Base-by-base conservation (phyloP, 1,140 invertebrate genomes). In the Charaxes varanes region DNA sequence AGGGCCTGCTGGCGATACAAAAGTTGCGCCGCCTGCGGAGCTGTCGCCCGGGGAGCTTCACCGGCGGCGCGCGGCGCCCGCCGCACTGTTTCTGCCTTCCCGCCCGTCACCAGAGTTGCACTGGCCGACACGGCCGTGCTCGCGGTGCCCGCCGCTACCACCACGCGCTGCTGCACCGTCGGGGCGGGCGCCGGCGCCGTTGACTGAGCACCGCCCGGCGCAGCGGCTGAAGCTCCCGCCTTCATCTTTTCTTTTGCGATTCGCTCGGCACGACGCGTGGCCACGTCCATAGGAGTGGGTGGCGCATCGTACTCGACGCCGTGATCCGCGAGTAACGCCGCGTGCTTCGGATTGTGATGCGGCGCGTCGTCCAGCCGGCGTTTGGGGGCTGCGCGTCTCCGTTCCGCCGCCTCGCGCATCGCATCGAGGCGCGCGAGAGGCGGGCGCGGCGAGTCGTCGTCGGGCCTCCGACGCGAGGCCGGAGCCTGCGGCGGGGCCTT, bases 261-360 rank as follows among this genome's bases (percentile, higher is more conserved):
- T 41, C 94, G 86, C 58, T 97, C 96, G 2, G 93, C 93, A 53
- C 95, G 86, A 32, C 90, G 90, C 4, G 89, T 86, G 2, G 96
- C 96, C 17, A 98, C 92, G 53, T 95, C 92, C 53, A 92, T 89
- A 0, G 96, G 96, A 38, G 89, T 88, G 10, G 95, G 79, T 0
- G 96, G 96, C 46, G 87, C 88, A 52, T 98, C 96, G 60, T 96
- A 94, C 60, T 90, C 90, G 28, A 99, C 93, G 3, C 92, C 92
- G 68, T 89, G 91, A 28, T 97, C 95, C 15, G 89, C 87, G 44
- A 97, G 74, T 19, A 96, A 88, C 13, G 90, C 89, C 2, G 93
- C 89, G 65, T 97, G 94, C 62, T 96, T 97, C 3, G 91, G 90
- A 85, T 94, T 96, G 63, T 92, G 94, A 35, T 90, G 82, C 7